A percentile compares a stretch with the other conserved stretches of the same genome.
Conservation (phyloP, 2,888 invertebrate genomes). For the Pemphredon lugubris region DNA sequence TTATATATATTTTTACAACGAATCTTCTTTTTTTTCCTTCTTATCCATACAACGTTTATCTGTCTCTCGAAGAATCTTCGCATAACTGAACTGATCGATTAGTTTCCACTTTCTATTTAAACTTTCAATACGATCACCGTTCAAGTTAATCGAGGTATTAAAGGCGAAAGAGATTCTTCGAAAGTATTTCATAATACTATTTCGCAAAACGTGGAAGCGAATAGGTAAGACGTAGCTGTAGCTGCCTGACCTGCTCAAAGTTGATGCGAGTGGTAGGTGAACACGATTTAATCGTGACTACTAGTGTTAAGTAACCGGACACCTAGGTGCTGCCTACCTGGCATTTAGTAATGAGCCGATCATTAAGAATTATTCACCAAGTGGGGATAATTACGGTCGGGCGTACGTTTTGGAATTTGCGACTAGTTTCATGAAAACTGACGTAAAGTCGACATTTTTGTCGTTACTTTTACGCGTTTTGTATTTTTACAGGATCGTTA, state of each 20-base stretch:
- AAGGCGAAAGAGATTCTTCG: slow-evolving; percentile 8
- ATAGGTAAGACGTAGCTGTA: neutral
- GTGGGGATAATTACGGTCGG: slow-evolving; percentile 54
- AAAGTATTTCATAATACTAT: slow-evolving; percentile 20
- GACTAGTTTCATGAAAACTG: too few relatives aligned
- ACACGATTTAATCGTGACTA: slow-evolving; percentile 34
- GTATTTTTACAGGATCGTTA: too few relatives aligned
- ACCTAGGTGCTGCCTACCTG: slow-evolving; percentile 35
- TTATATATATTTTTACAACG: too few relatives aligned
- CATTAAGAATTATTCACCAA: slow-evolving; percentile 43
- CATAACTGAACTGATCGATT: too few relatives aligned
- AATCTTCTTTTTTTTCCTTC: too few relatives aligned
- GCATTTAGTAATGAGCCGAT: slow-evolving; percentile 61
- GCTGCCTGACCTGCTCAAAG: neutral
- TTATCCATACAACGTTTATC: too few relatives aligned
- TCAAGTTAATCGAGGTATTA: neutral
- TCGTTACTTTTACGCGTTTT: too few relatives aligned
- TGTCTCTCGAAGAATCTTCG: too few relatives aligned
- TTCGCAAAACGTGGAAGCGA: slow-evolving; percentile 32
- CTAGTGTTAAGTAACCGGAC: slow-evolving; percentile 48
- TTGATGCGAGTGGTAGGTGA: slow-evolving; percentile 8
- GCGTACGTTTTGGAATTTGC: slow-evolving; percentile 60
- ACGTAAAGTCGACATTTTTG: too few relatives aligned
- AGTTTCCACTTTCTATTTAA: too few relatives aligned
- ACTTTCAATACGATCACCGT: too few relatives aligned